Percentiles rank a stretch among this genome's conserved stretches.
These are phyloP conservation scores for Platysteira castanea DNA, from an alignment of 2,113 vertebrate species.

Conservation along the genomic window DNA sequence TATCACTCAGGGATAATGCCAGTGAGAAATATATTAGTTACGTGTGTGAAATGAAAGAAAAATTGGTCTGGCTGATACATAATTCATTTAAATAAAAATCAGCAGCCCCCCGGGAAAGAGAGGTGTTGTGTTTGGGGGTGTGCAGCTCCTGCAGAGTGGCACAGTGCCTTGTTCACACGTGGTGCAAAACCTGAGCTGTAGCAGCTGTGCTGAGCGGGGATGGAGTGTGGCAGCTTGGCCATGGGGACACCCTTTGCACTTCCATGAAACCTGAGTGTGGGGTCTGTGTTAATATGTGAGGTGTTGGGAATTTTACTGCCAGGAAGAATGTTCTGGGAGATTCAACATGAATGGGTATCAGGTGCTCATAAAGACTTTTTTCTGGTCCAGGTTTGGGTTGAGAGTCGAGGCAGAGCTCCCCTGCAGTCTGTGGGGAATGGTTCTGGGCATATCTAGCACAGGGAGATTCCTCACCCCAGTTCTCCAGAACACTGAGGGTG, in stretches of 20 bases:
- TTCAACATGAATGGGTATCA: fast-evolving
- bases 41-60: neutral
- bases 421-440: neutral
- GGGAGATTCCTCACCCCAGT: neutral
- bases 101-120: neutral
- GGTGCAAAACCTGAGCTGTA: neutral
- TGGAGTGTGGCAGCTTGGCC: neutral
- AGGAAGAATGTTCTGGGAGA: neutral
- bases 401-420: neutral
- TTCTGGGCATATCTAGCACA: neutral
- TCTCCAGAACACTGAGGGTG: neutral
- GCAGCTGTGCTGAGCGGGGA: neutral
- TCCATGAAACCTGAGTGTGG: neutral
- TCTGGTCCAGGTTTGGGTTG: neutral
- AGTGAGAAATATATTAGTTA: neutral
- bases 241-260: neutral
- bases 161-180: fast-evolving
- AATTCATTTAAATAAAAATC: neutral
- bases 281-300: fast-evolving
- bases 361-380: neutral
- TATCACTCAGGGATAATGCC: neutral
- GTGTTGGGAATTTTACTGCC: neutral
- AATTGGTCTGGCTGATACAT: neutral
- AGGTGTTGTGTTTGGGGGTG: neutral
- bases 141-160: neutral